phyloP scores from a whole-genome alignment of 2,797 vertebrate species.

The Parambassis ranga region DNA sequence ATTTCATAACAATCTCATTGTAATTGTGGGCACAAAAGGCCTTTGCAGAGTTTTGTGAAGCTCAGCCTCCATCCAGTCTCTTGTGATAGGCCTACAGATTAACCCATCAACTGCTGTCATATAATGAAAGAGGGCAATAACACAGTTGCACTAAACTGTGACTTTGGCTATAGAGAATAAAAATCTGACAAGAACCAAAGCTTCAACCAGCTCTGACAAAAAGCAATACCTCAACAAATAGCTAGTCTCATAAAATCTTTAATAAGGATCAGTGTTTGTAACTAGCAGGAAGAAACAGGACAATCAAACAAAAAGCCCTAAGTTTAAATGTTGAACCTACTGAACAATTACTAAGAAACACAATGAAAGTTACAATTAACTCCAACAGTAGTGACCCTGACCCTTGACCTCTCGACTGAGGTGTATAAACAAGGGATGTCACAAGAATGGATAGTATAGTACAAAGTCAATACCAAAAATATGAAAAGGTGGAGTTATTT shows the following conservation, averaged over 20 bases:
- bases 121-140: not conserved
- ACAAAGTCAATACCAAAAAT: too few species aligned
- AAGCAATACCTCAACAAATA: not conserved
- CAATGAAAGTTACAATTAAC: not conserved
- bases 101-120: slow-evolving; percentile 19
- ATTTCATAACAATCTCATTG: slow-evolving; percentile 27
- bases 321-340: not conserved
- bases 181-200: not conserved
- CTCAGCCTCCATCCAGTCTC: slow-evolving; percentile 1
- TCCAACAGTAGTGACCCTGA: slow-evolving; percentile 6
- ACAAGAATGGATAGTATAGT: too few species aligned
- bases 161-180: not conserved
- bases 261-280: not conserved
- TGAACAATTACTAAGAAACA: not conserved
- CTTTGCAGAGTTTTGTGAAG: slow-evolving; percentile 18
- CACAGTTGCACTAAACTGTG: not conserved
- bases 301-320: not conserved
- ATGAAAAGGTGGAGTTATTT: too few species aligned
- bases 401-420: slow-evolving; percentile 1
- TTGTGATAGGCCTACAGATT: slow-evolving; percentile 32
- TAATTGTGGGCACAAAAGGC: slow-evolving; percentile 25
- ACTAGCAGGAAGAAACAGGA: not conserved
- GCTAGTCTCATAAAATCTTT: not conserved
- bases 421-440: too few species aligned
- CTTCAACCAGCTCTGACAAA: not conserved